phyloP scores from a whole-genome alignment of 2,888 invertebrate species.

The Brachycybe producta region DNA sequence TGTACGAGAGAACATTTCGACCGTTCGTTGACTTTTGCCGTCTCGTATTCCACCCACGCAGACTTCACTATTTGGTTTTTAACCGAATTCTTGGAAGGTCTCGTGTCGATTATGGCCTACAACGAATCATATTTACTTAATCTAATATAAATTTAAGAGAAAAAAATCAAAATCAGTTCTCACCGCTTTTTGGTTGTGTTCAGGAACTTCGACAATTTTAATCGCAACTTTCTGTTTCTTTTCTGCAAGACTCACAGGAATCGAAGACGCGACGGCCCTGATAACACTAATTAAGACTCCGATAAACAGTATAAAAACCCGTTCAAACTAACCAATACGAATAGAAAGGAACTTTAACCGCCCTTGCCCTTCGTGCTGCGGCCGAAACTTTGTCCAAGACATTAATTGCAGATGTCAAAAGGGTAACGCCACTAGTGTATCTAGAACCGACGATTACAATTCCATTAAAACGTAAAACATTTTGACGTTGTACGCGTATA shows the following conservation, averaged over 20 bases:
- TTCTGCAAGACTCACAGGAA: constrained; percentile 4
- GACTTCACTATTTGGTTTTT: constrained; percentile 24
- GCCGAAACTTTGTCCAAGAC: constrained; percentile 12
- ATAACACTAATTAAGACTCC: neutral
- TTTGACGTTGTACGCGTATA: neutral
- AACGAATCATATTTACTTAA: neutral
- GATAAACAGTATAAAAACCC: constrained; percentile 1
- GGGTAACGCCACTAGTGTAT: constrained; percentile 21
- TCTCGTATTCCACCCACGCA: constrained; percentile 30
- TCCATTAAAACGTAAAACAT: neutral
- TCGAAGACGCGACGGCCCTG: constrained; percentile 6
- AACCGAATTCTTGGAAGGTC: constrained; percentile 23
- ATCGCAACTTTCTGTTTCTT: constrained; percentile 15
- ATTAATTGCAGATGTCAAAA: constrained; percentile 17
- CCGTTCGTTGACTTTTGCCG: constrained; percentile 23
- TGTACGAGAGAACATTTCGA: constrained; percentile 12
- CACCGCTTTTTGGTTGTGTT: constrained; percentile 14
- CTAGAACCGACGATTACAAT: constrained; percentile 9
- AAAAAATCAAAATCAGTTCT: neutral
- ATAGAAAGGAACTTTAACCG: constrained; percentile 4
- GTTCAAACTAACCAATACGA: constrained; percentile 19
- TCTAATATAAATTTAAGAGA: neutral
- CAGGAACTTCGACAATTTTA: constrained; percentile 22
- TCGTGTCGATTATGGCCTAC: constrained; percentile 20
- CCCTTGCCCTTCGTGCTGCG: constrained; percentile 14